phyloP scores from a whole-genome alignment of 1,140 invertebrate genomes.

The Popillia japonica region DNA sequence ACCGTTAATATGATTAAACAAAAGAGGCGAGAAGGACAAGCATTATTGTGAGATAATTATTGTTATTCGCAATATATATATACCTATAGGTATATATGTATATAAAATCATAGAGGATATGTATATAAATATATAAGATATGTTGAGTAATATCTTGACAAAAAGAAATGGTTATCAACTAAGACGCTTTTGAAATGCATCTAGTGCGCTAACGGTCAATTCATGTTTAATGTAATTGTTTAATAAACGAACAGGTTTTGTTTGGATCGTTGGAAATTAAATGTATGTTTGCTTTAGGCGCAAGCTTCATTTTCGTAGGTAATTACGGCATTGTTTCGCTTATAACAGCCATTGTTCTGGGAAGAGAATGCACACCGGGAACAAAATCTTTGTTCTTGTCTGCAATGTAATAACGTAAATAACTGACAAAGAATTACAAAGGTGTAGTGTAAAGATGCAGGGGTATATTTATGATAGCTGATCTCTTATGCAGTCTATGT shows the following conservation, averaged over 20 bases:
- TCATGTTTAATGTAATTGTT: background rate
- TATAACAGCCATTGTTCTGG: background rate
- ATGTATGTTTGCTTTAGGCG: background rate
- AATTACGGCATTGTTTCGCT: background rate
- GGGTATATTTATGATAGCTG: too few relatives aligned
- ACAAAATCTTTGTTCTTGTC: background rate
- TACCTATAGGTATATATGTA: too few relatives aligned
- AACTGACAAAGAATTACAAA: background rate
- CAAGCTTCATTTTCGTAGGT: background rate
- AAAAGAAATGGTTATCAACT: background rate
- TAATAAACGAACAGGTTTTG: background rate
- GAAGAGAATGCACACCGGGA: background rate
- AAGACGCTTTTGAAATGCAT: too few relatives aligned
- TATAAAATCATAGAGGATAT: background rate
- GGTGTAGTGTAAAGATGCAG: background rate
- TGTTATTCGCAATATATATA: background rate
- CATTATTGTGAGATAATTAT: constrained; percentile 4
- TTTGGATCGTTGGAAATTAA: background rate
- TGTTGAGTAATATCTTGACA: background rate
- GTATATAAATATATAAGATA: background rate
- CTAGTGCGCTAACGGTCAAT: background rate
- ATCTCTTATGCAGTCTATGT: too few relatives aligned
- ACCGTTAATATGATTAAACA: background rate
- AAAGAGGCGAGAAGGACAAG: constrained; percentile 21
- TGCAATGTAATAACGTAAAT: background rate